Evolutionary conservation across 2,113 vertebrate species (phyloP).

Genomic region (human): GRCh38 chr12:64829501-64830000

Average conservation of each 20-base stretch:
- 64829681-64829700: slow-evolving; percentile 12
- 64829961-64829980: background rate
- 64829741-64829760: background rate
- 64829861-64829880: background rate
- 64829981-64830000: background rate
- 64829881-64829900: background rate
- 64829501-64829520: background rate
- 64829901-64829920: background rate
- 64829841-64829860: slow-evolving; percentile 45
- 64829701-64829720: background rate
- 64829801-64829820: slow-evolving; percentile 25
- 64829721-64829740: slow-evolving; percentile 25
- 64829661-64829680: background rate
- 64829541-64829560: background rate
- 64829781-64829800: background rate
- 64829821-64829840: slow-evolving; percentile 41
- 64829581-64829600: background rate
- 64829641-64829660: slow-evolving; percentile 1
- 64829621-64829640: background rate
- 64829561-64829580: background rate
- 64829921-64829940: background rate
- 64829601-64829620: background rate
- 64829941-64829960: background rate
- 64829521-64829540: background rate
- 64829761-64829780: background rate